Percentiles rank a stretch among this genome's conserved stretches.
These are phyloP conservation scores for Amblyopsis hoosieri DNA, from an alignment of 2,797 vertebrate genomes.

Conservation along the genomic window DNA sequence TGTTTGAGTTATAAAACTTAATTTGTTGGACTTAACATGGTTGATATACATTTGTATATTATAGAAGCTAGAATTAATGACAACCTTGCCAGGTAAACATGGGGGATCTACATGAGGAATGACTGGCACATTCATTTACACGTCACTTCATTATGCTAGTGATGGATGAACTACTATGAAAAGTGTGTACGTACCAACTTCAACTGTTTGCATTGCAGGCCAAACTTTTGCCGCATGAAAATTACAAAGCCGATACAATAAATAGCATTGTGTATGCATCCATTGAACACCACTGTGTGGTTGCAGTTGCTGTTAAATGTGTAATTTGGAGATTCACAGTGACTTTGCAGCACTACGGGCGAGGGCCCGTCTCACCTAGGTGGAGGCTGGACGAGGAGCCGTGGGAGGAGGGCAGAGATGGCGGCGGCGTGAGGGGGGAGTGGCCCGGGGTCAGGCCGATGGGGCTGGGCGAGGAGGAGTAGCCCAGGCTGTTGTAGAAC, in stretches of 20 bases:
- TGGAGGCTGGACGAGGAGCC: constrained; percentile 98
- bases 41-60: too few relatives aligned
- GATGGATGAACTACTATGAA: neutral
- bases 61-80: too few relatives aligned
- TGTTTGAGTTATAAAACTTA: too few relatives aligned
- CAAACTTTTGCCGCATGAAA: neutral
- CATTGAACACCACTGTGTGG: too few relatives aligned
- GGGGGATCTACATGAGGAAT: neutral
- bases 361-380: constrained; percentile 80
- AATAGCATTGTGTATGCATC: too few relatives aligned
- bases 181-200: too few relatives aligned
- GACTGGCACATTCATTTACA: neutral
- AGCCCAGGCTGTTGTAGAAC: constrained; percentile 98
- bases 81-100: neutral
- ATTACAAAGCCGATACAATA: constrained; percentile 4
- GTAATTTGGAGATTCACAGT: too few relatives aligned
- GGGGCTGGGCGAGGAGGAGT: constrained; percentile 98
- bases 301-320: too few relatives aligned
- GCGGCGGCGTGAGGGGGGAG: constrained; percentile 97
- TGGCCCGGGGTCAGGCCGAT: constrained; percentile 97
- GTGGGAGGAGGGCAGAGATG: constrained; percentile 95
- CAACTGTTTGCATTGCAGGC: too few relatives aligned
- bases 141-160: neutral
- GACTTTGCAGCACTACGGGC: neutral
- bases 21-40: too few relatives aligned